These are phyloP conservation scores for Pteronotus mesoamericanus DNA, from an alignment of 2,797 vertebrate species.

Conservation along the genomic window DNA sequence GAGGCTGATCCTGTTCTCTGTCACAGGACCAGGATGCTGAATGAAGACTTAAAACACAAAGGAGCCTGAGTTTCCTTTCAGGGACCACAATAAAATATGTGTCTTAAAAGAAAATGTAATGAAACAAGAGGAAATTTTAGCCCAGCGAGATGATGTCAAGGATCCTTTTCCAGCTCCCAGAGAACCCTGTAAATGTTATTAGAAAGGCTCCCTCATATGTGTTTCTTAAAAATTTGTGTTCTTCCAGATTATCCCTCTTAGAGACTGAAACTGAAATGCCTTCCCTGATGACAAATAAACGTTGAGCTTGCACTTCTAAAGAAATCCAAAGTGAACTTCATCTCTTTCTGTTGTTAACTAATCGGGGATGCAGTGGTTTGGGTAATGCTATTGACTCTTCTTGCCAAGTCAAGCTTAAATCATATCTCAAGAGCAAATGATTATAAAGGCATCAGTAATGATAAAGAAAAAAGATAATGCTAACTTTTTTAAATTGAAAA, in stretches of 20 bases:
- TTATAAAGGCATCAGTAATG: neutral
- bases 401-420: neutral
- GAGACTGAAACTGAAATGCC: neutral
- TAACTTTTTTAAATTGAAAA: constrained; percentile 18
- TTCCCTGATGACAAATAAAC: neutral
- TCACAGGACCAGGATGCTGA: neutral
- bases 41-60: neutral
- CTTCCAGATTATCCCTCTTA: neutral
- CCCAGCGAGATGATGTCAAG: neutral
- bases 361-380: neutral
- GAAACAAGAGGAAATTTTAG: constrained; percentile 35
- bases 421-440: neutral
- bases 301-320: neutral
- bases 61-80: constrained; percentile 24
- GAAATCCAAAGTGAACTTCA: neutral
- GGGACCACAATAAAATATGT: neutral
- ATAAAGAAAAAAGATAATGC: constrained; percentile 9
- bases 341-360: neutral
- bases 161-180: neutral
- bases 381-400: neutral
- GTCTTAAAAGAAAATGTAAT: constrained; percentile 39
- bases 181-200: neutral
- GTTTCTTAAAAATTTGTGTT: constrained; percentile 19
- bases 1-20: neutral
- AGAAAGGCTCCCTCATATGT: neutral